A percentile compares a stretch with the other conserved stretches of the same genome.
Evolutionary conservation across 2,888 invertebrate genomes (phyloP).

Genomic region (Acanthococcus lagerstroemiae): DNA sequence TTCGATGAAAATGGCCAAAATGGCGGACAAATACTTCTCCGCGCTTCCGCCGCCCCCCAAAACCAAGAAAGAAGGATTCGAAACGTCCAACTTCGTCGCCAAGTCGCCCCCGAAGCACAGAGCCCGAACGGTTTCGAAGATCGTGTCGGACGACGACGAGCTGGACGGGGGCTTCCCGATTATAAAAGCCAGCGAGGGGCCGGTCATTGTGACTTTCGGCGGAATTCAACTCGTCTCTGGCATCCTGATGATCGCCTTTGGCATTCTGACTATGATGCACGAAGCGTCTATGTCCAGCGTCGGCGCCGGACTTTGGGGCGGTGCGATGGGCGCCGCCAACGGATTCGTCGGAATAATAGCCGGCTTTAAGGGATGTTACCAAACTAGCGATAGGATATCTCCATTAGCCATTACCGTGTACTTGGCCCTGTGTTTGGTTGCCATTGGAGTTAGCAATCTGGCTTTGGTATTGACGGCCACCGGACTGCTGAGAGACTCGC

Average conservation of each 20-base stretch:
- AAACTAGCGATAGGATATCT: conserved; percentile 34
- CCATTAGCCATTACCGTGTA: conserved; percentile 38
- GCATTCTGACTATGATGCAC: conserved; percentile 38
- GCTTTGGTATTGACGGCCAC: conserved; percentile 41
- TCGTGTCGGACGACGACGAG: conserved; percentile 8
- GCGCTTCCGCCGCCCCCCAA: not conserved
- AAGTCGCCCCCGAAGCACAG: conserved; percentile 33
- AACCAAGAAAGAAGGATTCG: not conserved
- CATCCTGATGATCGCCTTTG: conserved; percentile 39
- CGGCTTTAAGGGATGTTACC: conserved; percentile 37
- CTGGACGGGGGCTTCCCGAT: conserved; percentile 12
- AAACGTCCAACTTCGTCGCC: conserved; percentile 36
- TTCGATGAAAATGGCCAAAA: not conserved
- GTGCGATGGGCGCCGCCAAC: conserved; percentile 37
- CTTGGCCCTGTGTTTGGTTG: conserved; percentile 40
- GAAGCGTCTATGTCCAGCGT: conserved; percentile 38
- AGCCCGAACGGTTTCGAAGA: not conserved
- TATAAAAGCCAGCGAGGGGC: conserved; percentile 25
- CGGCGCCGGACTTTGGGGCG: conserved; percentile 40
- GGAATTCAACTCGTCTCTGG: conserved; percentile 37
- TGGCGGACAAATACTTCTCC: not conserved
- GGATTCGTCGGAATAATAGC: conserved; percentile 39
- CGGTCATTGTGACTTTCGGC: conserved; percentile 33
- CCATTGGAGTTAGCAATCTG: conserved; percentile 40
- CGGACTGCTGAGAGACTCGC: conserved; percentile 40